Evolutionary conservation across 2,888 invertebrate species (phyloP).

Genomic region (Drosophila prolongata): DNA sequence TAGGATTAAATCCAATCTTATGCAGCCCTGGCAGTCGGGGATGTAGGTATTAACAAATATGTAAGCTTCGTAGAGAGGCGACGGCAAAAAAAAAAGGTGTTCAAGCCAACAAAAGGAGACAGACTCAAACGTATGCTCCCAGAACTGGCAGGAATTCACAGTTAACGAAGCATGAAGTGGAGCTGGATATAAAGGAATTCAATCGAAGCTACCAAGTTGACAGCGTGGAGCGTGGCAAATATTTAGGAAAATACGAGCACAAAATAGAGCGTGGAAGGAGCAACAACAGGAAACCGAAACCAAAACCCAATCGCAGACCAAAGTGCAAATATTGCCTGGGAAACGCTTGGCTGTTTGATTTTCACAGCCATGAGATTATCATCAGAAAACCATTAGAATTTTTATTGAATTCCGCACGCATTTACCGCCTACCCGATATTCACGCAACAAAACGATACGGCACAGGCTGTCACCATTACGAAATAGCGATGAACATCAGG

Average conservation of each 20-base stretch:
- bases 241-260: constrained; percentile 48
- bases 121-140: constrained; percentile 56
- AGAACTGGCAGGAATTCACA: constrained; percentile 65
- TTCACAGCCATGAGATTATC: constrained; percentile 77
- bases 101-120: constrained; percentile 17
- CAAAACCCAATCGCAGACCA: constrained; percentile 44
- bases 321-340: constrained; percentile 46
- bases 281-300: constrained; percentile 21
- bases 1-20: constrained; percentile 77
- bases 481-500: constrained; percentile 11
- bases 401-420: constrained; percentile 80
- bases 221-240: constrained; percentile 65
- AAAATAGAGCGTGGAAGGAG: background rate
- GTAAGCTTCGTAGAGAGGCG: constrained; percentile 34
- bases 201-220: constrained; percentile 75
- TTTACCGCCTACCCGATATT: constrained; percentile 30
- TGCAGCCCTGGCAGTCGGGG: constrained; percentile 53
- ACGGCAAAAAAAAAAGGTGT: constrained; percentile 31
- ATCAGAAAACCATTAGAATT: constrained; percentile 81
- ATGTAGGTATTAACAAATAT: constrained; percentile 72
- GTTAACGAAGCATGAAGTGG: constrained; percentile 77
- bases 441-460: constrained; percentile 14
- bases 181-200: constrained; percentile 69
- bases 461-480: constrained; percentile 37
- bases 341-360: constrained; percentile 72